These are phyloP conservation scores for Lepidotrigona ventralis DNA, from an alignment of 1,140 invertebrate genomes.

Conservation along the genomic window DNA sequence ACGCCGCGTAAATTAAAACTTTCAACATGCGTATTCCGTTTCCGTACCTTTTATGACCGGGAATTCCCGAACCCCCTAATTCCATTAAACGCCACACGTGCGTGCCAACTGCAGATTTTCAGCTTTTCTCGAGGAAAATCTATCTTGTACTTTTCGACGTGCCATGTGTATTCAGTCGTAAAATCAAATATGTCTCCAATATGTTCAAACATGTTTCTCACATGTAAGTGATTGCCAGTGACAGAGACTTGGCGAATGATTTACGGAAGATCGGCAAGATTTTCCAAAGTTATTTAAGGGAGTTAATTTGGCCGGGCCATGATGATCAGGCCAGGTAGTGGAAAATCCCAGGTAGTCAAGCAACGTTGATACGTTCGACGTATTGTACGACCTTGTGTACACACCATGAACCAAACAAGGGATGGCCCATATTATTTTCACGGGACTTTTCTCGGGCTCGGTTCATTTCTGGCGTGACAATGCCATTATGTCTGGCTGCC, in stretches of 20 bases:
- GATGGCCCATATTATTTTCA: slow-evolving; percentile 1
- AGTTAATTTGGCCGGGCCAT: neutral
- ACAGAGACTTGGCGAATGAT: neutral
- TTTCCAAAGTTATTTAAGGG: neutral
- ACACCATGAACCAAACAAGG: neutral
- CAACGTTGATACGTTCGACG: neutral
- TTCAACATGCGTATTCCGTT: neutral
- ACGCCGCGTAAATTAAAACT: neutral
- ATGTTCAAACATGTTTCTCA: too few relatives aligned
- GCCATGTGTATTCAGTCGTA: accelerated
- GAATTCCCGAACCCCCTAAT: neutral
- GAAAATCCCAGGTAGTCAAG: neutral
- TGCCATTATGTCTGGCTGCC: neutral
- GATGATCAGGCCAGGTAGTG: neutral
- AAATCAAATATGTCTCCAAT: neutral
- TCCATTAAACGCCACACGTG: neutral
- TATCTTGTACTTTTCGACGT: neutral
- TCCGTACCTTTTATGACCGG: neutral
- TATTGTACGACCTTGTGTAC: neutral
- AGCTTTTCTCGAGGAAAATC: neutral
- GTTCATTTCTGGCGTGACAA: slow-evolving; percentile 23
- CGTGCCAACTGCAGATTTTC: neutral
- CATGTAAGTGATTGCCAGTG: too few relatives aligned
- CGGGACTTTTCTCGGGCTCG: neutral
- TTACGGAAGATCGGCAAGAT: neutral